A percentile compares a stretch with the other conserved stretches of the same genome.
Evolutionary conservation across 2,797 vertebrate genomes (phyloP).

Genomic region (Notoglanidium macrostoma): DNA sequence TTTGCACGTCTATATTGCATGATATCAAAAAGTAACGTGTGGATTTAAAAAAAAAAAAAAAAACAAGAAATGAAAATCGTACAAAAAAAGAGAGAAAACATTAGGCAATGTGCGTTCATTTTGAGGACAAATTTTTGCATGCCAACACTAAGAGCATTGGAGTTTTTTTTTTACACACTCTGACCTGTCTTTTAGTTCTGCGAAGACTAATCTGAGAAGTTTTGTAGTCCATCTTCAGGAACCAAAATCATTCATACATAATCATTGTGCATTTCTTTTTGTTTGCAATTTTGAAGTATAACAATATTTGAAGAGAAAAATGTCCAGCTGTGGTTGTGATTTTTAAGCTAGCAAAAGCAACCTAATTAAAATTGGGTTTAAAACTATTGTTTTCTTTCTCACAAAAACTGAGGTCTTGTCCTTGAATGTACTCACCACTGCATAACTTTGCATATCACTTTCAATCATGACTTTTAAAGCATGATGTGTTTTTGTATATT

Average conservation of each 20-base stretch:
- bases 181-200: conserved; percentile 64
- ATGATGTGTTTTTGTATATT: conserved; percentile 69
- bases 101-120: conserved; percentile 74
- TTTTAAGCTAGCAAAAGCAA: conserved; percentile 40
- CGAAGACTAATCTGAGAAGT: conserved; percentile 55
- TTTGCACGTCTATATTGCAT: conserved; percentile 87
- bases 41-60: conserved; percentile 68
- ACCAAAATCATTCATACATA: conserved; percentile 62
- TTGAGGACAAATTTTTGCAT: conserved; percentile 77
- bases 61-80: conserved; percentile 61
- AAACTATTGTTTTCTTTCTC: conserved; percentile 49
- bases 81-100: conserved; percentile 55
- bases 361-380: conserved; percentile 52
- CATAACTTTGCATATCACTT: conserved; percentile 77
- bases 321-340: conserved; percentile 41
- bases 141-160: conserved; percentile 73
- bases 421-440: conserved; percentile 75
- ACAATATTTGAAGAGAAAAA: conserved; percentile 29
- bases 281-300: conserved; percentile 33
- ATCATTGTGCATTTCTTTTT: conserved; percentile 47
- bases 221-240: conserved; percentile 59
- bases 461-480: conserved; percentile 65
- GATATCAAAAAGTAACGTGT: conserved; percentile 82
- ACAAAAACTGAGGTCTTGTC: conserved; percentile 67
- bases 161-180: conserved; percentile 71